These are phyloP conservation scores for Caenorhabditis plicata DNA, from an alignment of 2,888 invertebrate species.

Conservation along the genomic window DNA sequence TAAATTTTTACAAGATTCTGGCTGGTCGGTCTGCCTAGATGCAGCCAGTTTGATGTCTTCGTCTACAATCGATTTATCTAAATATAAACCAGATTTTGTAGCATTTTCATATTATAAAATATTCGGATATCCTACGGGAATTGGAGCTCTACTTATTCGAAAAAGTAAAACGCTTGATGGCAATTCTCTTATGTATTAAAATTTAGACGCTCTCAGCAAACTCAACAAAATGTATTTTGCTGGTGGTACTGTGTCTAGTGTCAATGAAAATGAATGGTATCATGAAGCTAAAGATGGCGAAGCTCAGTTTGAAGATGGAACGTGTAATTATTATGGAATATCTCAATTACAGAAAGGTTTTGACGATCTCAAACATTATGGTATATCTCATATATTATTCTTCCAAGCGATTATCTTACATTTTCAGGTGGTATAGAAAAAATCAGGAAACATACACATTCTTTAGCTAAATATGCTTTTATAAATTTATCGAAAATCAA, in stretches of 20 bases:
- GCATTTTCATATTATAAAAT: conserved; percentile 90
- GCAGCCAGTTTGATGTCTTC: conserved; percentile 82
- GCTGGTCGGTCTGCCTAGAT: conserved; percentile 76
- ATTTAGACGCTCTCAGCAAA: conserved; percentile 65
- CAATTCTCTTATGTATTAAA: too few relatives aligned
- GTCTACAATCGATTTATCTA: conserved; percentile 77
- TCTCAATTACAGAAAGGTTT: conserved; percentile 81
- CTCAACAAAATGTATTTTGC: conserved; percentile 81
- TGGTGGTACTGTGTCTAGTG: conserved; percentile 80
- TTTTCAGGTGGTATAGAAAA: conserved; percentile 47
- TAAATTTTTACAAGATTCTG: conserved; percentile 38
- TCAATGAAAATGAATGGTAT: conserved; percentile 10
- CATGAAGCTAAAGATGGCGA: conserved; percentile 5
- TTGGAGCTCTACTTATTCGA: conserved; percentile 75
- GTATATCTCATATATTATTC: conserved; percentile 63
- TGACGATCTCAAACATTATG: conserved; percentile 74
- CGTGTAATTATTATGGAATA: conserved; percentile 83
- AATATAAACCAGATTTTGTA: conserved; percentile 82
- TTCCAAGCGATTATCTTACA: too few relatives aligned
- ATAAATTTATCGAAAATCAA: conserved; percentile 20
- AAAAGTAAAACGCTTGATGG: too few relatives aligned
- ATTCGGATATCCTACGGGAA: conserved; percentile 91
- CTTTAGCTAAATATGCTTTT: conserved; percentile 7
- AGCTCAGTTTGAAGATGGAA: conserved; percentile 79
- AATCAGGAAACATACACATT: conserved; percentile 33